Evolutionary conservation across 2,888 invertebrate species (phyloP), one percentile per base, ranked within the genome.

Genomic region (Ryuthela nishihirai): DNA sequence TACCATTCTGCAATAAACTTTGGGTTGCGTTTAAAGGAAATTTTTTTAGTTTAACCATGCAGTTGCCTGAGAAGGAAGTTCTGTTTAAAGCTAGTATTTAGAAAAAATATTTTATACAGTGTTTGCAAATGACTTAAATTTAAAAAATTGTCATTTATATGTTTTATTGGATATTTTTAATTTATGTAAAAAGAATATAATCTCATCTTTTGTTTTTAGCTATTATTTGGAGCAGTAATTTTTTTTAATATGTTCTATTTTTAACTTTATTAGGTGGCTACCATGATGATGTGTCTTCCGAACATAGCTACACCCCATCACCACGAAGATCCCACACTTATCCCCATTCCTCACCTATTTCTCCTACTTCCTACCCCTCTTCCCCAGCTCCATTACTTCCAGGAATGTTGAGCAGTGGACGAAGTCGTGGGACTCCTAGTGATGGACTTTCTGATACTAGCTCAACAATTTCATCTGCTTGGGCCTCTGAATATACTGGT

Each of bases 401-500:
- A 6, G 46, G 42, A 4, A 48, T 47, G 40, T 32, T 59, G 9
- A 44, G 52, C 1, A 26, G 42, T 7, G 41, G 42, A 2, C 43
- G 53, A n/a, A 43, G 46, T 25, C 43, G 53, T 20, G 52, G 62
- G 21, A 63, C 64, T 29, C 62, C 65, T 15, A 62, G 62, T 32
- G 67, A 65, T 44, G 65, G 65, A 6, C 58, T 63, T 7, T 64
- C 65, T 4, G 67, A 67, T 42, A 52, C 58, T 12, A 64, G 63
- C 9, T 67, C 67, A 18, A 62, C 62, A 12, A 50, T 54, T 10
- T 62, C 61, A 17, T 54, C 58, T 29, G 60, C 54, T 10, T 53
- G 50, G 47, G 52, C 65, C 7, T 58, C 65, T n/a, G 67, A 67
- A 39, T 67, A 67, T 35, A 65, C 62, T 20, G 95, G 95, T 73